Conservation (phyloP, 2,113 vertebrate genomes). For the Triplophysa tibetana region DNA sequence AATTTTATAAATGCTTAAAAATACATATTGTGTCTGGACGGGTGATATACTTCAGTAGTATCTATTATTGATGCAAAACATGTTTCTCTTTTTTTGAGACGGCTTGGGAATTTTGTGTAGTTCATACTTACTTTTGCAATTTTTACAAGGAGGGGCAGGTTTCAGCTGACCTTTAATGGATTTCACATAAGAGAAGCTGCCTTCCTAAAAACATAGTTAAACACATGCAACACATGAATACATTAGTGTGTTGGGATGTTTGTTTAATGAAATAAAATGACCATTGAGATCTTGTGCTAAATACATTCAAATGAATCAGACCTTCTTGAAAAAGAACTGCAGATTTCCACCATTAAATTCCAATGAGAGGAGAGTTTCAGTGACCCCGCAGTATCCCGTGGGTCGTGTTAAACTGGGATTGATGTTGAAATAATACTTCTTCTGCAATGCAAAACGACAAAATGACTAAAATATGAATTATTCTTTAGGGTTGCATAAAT, state of each 20-base stretch:
- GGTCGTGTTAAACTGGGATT: slow-evolving; percentile 67
- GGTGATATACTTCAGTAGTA: no score
- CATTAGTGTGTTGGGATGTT: not conserved
- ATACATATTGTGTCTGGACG: no score
- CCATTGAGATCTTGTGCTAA: not conserved
- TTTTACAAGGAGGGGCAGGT: slow-evolving; percentile 61
- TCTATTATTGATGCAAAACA: no score
- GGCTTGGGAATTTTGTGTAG: not conserved
- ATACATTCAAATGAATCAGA: slow-evolving; percentile 48
- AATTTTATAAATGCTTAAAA: no score
- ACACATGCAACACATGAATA: slow-evolving; percentile 4
- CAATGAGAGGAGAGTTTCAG: slow-evolving; percentile 70
- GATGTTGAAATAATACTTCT: slow-evolving; percentile 73
- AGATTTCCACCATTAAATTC: slow-evolving; percentile 75
- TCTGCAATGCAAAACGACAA: slow-evolving; percentile 51
- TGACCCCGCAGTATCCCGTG: slow-evolving; percentile 72
- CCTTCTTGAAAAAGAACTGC: slow-evolving; percentile 82
- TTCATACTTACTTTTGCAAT: slow-evolving; percentile 64
- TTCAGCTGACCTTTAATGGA: slow-evolving; percentile 64
- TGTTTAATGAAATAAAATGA: slow-evolving; percentile 16
- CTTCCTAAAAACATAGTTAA: slow-evolving; percentile 69
- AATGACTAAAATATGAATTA: not conserved
- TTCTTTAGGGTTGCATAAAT: no score
- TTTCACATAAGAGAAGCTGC: slow-evolving; percentile 69
- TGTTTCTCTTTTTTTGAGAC: no score